Base-by-base conservation (phyloP, 1,140 invertebrate genomes). In the Papilio polytes region DNA sequence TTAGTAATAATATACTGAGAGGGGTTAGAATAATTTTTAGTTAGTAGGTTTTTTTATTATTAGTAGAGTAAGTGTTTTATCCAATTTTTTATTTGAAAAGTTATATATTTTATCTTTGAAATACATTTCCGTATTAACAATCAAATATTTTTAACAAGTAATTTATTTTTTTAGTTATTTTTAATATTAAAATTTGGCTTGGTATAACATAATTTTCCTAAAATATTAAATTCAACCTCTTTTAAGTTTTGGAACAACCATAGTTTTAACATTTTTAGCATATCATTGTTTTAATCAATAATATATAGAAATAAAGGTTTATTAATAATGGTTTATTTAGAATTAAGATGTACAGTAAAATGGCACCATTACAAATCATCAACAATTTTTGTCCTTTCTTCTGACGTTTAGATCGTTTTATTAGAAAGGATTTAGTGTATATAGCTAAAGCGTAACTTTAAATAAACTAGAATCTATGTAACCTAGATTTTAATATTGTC, bases 341-440 rank as follows among this genome's bases (percentile, higher is more conserved):
- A 20, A 20, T 56, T 56, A 20, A n/a, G 53, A 56, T 53, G 51
- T 53, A 53, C 18, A 56, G 0, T 56, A 20, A n/a, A 18, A 56
- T 56, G 53, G 8, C 53, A n/a, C 18, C 53, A n/a, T 13, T 63
- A 26, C 22, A 15, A 12, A 63, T 10, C 59, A 63, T 63, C 22
- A 63, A 63, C 59, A 26, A 63, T 13, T 26, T 63, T 12, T 63
- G n/a, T 63, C 59, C 59, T 63, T 63, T 26, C 20, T 22, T 63
- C 20, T 48, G 46, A 48, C 46, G 46, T 48, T 48, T 12, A 22
- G n/a, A 63, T 41, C 8, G n/a, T 9, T 22, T 22, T 63, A 26
- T 70, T 70, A 70, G 63, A 70, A 70, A 70, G 63, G 22, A 31
- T 70, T 36, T 70, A 70, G 4, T 70, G 26, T 70, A 70, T 1